Percentiles rank a stretch among this genome's conserved stretches.
These are phyloP conservation scores for Pithys albifrons DNA, from an alignment of 2,113 vertebrate species.

Conservation along the genomic window DNA sequence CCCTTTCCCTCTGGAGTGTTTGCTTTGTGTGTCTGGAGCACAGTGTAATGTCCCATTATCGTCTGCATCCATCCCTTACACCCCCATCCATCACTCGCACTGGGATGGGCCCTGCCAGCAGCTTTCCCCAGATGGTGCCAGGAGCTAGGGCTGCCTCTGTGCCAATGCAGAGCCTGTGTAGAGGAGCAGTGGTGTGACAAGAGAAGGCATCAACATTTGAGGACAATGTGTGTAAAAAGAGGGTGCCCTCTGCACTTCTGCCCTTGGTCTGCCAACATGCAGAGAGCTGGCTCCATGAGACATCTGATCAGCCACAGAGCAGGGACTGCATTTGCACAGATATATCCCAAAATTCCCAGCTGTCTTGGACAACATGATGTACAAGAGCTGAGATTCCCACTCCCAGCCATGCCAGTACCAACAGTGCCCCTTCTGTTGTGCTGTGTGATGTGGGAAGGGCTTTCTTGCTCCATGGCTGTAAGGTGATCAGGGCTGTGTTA, in stretches of 20 bases:
- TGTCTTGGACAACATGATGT: not conserved
- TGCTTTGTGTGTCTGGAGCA: not conserved
- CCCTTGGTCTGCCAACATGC: not conserved
- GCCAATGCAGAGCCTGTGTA: not conserved
- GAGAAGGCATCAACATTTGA: not conserved
- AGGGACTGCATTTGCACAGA: not conserved
- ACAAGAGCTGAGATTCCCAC: not conserved
- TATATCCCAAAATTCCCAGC: not conserved
- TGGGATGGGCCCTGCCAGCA: not conserved
- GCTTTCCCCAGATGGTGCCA: not conserved
- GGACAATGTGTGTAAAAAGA: not conserved
- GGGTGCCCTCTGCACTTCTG: accelerated
- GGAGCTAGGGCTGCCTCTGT: not conserved
- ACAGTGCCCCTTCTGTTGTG: accelerated
- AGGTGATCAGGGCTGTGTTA: not conserved
- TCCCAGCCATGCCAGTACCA: accelerated
- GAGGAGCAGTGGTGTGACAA: accelerated
- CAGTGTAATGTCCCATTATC: not conserved
- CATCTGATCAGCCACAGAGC: not conserved
- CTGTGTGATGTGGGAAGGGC: not conserved
- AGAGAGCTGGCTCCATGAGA: accelerated
- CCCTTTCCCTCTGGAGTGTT: not conserved
- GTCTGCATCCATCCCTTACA: not conserved
- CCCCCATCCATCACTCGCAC: not conserved
- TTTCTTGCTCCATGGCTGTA: not conserved